phyloP scores from a whole-genome alignment of 1,140 invertebrate species.

The Drosophila sucinea region DNA sequence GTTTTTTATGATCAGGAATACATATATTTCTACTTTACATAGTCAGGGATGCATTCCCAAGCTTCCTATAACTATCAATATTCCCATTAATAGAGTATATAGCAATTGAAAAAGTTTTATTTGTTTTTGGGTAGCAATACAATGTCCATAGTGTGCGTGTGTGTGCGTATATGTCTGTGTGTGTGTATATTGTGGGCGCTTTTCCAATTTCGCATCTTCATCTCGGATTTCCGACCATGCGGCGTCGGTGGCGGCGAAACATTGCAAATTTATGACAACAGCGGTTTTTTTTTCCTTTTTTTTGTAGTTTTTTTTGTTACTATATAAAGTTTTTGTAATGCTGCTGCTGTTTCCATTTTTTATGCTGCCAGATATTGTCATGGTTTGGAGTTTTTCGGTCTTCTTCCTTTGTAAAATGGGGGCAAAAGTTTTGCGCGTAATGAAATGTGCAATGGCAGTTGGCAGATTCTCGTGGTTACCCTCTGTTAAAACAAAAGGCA shows the following conservation, averaged over 20 bases:
- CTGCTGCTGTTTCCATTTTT: constrained; percentile 11
- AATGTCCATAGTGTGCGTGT: constrained; percentile 4
- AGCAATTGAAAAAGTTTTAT: constrained; percentile 11
- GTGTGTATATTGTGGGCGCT: constrained; percentile 37
- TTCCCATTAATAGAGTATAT: background rate
- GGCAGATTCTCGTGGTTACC: constrained; percentile 11
- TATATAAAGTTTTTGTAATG: background rate
- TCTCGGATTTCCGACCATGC: constrained; percentile 47
- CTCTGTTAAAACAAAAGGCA: constrained; percentile 14
- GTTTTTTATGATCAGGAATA: too few relatives aligned
- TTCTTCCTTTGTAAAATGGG: constrained; percentile 5
- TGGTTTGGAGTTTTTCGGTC: constrained; percentile 15
- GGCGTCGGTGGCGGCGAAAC: constrained; percentile 16
- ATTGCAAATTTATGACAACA: constrained; percentile 21
- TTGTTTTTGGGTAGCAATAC: constrained; percentile 16
- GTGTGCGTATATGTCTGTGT: background rate
- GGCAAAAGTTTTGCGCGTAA: constrained; percentile 20
- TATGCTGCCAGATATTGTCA: constrained; percentile 16
- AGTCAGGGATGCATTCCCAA: background rate
- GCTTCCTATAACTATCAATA: background rate
- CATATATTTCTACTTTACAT: too few relatives aligned
- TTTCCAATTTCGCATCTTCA: constrained; percentile 56
- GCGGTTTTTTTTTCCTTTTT: background rate
- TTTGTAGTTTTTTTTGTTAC: constrained; percentile 8
- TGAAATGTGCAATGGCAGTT: constrained; percentile 20